Evolutionary conservation across 2,888 invertebrate genomes (phyloP).

Genomic region (Callimorpha dominula): DNA sequence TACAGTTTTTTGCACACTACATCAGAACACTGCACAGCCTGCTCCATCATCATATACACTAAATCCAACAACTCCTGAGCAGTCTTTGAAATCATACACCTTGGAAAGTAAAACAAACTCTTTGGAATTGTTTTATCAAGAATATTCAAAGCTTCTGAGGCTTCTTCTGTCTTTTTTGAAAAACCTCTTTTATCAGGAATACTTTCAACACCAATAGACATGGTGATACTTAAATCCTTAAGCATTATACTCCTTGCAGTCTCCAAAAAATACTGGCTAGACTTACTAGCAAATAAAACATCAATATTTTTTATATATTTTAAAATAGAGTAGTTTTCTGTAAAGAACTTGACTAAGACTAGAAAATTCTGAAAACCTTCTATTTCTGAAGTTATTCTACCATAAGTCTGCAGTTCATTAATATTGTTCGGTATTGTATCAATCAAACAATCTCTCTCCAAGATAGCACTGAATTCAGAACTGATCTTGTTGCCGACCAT

Average conservation of each 20-base stretch:
- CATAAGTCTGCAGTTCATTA: conserved; percentile 89
- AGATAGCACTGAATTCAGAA: conserved; percentile 87
- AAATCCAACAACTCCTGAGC: conserved; percentile 89
- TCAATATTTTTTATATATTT: conserved; percentile 92
- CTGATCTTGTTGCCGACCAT: conserved; percentile 86
- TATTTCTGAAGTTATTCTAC: conserved; percentile 88
- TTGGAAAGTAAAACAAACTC: conserved; percentile 81
- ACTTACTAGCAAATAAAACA: conserved; percentile 91
- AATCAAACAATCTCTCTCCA: conserved; percentile 91
- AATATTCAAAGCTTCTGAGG: conserved; percentile 72
- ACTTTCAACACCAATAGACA: conserved; percentile 84
- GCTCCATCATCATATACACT: conserved; percentile 88
- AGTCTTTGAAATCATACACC: conserved; percentile 88
- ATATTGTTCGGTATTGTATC: conserved; percentile 92
- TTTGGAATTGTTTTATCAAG: conserved; percentile 77
- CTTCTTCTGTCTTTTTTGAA: conserved; percentile 36
- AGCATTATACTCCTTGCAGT: conserved; percentile 91
- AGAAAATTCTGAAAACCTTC: conserved; percentile 89
- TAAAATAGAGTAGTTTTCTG: conserved; percentile 85
- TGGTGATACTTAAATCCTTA: conserved; percentile 92
- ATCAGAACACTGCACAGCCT: conserved; percentile 88
- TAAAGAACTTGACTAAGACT: conserved; percentile 87
- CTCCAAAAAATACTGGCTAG: conserved; percentile 90
- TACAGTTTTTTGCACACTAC: conserved; percentile 89
- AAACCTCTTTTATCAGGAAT: conserved; percentile 57